Conservation (phyloP, 2,797 vertebrate genomes). For the Pachyuromys duprasi region DNA sequence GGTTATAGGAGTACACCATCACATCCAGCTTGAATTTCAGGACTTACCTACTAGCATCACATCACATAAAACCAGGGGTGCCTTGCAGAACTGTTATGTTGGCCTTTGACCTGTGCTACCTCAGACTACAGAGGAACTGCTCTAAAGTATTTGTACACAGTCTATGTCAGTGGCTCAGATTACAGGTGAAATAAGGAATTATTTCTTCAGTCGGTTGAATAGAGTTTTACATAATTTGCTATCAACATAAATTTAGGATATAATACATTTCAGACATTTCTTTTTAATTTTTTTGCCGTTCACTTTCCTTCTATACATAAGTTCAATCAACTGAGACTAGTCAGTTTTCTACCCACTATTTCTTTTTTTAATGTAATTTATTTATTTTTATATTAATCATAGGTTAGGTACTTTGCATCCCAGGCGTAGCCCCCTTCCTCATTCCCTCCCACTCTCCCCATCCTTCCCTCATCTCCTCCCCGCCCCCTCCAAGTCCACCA, state of each 20-base stretch:
- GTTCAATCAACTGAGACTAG: not conserved
- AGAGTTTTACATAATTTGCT: slow-evolving; percentile 52
- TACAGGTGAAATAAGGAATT: not conserved
- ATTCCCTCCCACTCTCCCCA: no score
- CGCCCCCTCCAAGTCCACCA: no score
- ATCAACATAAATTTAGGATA: slow-evolving; percentile 42
- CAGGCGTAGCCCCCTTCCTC: no score
- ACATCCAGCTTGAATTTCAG: not conserved
- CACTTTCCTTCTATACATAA: no score
- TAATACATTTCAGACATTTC: slow-evolving; percentile 33
- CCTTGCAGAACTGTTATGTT: slow-evolving; percentile 70
- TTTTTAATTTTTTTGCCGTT: no score
- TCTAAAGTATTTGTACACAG: not conserved
- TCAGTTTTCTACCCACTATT: slow-evolving; percentile 45
- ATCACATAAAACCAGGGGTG: slow-evolving; percentile 65
- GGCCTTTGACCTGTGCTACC: slow-evolving; percentile 44
- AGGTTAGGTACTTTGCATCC: no score
- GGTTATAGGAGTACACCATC: not conserved
- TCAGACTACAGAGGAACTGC: not conserved
- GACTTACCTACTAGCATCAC: slow-evolving; percentile 16
- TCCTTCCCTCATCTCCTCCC: no score
- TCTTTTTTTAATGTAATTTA: no score
- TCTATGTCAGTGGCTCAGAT: not conserved
- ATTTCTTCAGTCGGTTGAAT: slow-evolving; percentile 3
- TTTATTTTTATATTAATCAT: no score